Evolutionary conservation across 2,113 vertebrate species (phyloP).

Genomic region (Galeopterus variegatus): DNA sequence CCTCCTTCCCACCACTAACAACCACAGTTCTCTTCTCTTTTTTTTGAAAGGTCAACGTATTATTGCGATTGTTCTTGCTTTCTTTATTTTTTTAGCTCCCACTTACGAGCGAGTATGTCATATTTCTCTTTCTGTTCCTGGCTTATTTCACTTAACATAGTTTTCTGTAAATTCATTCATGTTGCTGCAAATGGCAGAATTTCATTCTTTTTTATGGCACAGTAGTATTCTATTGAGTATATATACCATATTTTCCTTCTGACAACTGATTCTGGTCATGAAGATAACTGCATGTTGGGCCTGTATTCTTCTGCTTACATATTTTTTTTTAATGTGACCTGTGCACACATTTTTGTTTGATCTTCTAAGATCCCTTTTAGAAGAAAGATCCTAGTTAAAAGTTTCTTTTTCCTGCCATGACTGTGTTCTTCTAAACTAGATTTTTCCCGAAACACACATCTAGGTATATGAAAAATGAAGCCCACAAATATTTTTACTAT

Average conservation of each 20-base stretch:
- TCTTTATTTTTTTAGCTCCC: too few species aligned
- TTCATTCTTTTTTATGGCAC: too few species aligned
- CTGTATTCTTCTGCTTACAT: not conserved
- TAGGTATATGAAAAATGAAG: slow-evolving; percentile 44
- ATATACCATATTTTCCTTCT: not conserved
- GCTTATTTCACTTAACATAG: too few species aligned
- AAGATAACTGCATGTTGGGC: not conserved
- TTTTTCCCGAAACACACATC: not conserved
- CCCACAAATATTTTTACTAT: slow-evolving; percentile 47
- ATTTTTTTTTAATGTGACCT: not conserved
- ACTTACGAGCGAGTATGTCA: too few species aligned
- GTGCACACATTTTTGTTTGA: not conserved
- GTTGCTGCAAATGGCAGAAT: too few species aligned
- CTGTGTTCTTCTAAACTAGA: slow-evolving; percentile 25
- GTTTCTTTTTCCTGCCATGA: not conserved
- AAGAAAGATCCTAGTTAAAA: slow-evolving; percentile 42
- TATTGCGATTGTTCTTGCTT: too few species aligned
- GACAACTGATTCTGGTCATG: not conserved
- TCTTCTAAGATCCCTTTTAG: slow-evolving; percentile 48
- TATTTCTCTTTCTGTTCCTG: too few species aligned
- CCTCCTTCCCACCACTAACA: too few species aligned
- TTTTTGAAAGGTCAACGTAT: too few species aligned
- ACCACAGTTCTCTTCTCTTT: too few species aligned
- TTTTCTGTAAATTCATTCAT: too few species aligned
- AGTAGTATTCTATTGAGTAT: too few species aligned